These are phyloP conservation scores for Brotogeris chrysoptera DNA, from an alignment of 2,797 vertebrate genomes.

Conservation along the genomic window DNA sequence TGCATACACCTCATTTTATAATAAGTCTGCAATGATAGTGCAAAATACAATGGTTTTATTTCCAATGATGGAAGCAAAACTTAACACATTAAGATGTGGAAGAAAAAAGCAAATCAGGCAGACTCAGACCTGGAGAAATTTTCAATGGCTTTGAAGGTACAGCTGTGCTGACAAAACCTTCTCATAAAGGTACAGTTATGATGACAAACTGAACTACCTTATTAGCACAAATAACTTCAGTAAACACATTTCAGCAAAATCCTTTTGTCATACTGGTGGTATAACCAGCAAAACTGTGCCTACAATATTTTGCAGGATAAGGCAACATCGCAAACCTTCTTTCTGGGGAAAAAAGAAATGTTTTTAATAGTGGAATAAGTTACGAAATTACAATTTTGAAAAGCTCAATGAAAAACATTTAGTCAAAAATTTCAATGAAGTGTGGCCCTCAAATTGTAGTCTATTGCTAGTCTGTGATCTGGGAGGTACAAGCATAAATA, in stretches of 20 bases:
- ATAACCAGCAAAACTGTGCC: background rate
- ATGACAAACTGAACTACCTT: background rate
- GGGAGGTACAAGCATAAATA: background rate
- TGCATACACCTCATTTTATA: background rate
- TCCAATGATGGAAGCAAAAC: background rate
- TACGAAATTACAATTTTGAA: background rate
- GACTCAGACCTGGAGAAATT: background rate
- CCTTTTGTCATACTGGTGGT: background rate
- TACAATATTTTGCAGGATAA: background rate
- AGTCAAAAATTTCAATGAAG: rapidly evolving
- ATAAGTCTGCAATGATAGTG: background rate
- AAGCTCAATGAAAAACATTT: background rate
- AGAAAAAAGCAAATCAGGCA: background rate
- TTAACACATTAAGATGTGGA: background rate
- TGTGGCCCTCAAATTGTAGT: background rate
- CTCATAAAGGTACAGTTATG: background rate
- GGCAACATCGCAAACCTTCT: background rate
- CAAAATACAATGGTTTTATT: background rate
- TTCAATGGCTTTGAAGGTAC: background rate
- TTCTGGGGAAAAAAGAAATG: background rate
- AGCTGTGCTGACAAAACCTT: background rate
- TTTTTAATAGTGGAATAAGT: background rate
- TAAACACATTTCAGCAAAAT: background rate
- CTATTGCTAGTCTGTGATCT: background rate
- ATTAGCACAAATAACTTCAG: background rate